Conservation (phyloP, 2,113 vertebrate species). For the Trachemys scripta region DNA sequence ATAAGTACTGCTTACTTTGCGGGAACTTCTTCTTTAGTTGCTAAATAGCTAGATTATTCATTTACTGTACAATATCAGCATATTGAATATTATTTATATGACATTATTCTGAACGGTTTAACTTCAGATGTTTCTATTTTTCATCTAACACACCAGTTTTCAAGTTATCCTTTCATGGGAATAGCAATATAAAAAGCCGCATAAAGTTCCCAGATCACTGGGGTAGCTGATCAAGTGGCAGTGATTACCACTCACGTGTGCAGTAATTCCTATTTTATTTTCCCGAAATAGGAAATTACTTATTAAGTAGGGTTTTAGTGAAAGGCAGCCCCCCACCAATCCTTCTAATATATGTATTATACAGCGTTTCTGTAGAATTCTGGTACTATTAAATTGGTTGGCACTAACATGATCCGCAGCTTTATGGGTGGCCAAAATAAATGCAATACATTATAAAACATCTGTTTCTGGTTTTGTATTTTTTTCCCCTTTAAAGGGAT, state of each 20-base stretch:
- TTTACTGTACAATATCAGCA: neutral
- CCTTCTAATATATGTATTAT: neutral
- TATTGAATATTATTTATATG: neutral
- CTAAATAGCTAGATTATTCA: neutral
- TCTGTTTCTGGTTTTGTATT: slow-evolving; percentile 34
- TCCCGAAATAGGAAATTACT: neutral
- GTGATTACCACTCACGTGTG: neutral
- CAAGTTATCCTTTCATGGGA: neutral
- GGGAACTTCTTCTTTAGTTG: slow-evolving; percentile 10
- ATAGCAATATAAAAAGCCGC: neutral
- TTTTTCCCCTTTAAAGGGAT: slow-evolving; percentile 28
- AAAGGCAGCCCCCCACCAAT: neutral
- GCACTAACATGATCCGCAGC: slow-evolving; percentile 51
- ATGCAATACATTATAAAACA: slow-evolving; percentile 64
- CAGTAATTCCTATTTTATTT: slow-evolving; percentile 32
- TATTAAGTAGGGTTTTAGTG: slow-evolving; percentile 21
- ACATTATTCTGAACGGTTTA: slow-evolving; percentile 7
- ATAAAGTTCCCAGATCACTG: slow-evolving; percentile 11
- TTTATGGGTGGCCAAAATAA: slow-evolving; percentile 60
- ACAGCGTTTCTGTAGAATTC: slow-evolving; percentile 22
- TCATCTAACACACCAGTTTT: slow-evolving; percentile 1
- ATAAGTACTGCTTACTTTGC: neutral
- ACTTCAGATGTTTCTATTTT: slow-evolving; percentile 6
- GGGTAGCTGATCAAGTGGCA: neutral
- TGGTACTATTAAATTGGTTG: slow-evolving; percentile 52